Evolutionary conservation across 2,888 invertebrate species (phyloP).

Genomic region (Eupelmus urozonus): DNA sequence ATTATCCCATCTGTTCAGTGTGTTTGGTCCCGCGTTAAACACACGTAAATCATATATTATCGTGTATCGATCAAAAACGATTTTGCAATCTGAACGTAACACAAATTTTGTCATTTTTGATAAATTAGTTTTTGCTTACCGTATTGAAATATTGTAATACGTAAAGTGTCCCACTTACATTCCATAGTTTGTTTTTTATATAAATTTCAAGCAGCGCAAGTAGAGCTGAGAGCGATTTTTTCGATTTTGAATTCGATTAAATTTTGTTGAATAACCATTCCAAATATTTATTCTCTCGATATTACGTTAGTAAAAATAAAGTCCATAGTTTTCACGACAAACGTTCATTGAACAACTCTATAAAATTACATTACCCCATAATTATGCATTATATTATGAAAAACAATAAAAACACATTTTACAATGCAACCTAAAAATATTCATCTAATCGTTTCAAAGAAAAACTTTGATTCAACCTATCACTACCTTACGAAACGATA

Average conservation of each 20-base stretch:
- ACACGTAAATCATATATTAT: conserved; percentile 38
- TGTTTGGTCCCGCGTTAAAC: conserved; percentile 14
- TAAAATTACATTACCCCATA: too few relatives aligned
- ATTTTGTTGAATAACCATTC: background rate
- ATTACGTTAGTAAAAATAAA: background rate
- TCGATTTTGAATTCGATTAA: background rate
- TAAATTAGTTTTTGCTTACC: conserved; percentile 19
- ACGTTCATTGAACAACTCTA: too few relatives aligned
- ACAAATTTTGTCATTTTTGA: conserved; percentile 33
- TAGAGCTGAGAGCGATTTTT: background rate
- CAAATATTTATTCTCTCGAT: background rate
- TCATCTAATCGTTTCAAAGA: too few relatives aligned
- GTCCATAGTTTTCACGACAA: too few relatives aligned
- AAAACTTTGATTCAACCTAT: too few relatives aligned
- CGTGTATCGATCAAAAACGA: conserved; percentile 8
- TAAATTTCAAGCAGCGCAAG: background rate
- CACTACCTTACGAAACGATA: background rate
- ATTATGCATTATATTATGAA: too few relatives aligned
- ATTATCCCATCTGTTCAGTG: conserved; percentile 11
- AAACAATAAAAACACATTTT: too few relatives aligned
- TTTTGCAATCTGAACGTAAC: background rate
- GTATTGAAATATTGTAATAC: background rate
- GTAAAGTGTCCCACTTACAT: conserved; percentile 7
- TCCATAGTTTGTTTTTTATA: background rate
- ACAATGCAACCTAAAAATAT: too few relatives aligned